Base-by-base conservation (phyloP, 2,113 vertebrate species). In the Dicentrarchus labrax region DNA sequence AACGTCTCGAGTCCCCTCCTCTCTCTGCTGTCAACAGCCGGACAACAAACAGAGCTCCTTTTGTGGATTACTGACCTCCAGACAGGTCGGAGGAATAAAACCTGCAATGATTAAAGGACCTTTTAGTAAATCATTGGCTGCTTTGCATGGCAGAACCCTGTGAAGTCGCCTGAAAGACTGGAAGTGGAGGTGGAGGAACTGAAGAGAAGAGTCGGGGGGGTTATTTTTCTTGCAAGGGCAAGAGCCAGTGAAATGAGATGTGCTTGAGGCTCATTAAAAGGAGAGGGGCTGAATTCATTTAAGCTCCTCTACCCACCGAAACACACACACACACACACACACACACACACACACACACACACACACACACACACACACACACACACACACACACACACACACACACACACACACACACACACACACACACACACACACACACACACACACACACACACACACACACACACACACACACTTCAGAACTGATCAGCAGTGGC, bases 91-190 rank as follows among this genome's bases (percentile, higher is more conserved):
- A 66, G 80, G 68, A 74, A 80, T 82, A 73, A 86, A 85, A 72
- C 62, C 79, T 78, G 77, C 83, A 88, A 89, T 86, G 80, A 89
- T 90, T 88, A 89, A 91, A 86, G 88, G 78, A 72, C 39, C 69
- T 83, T 77, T 88, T 76, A 81, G 88, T 88, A 83, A 91, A 88
- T 91, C 72, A 91, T 87, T 87, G 79, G 59, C 79, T 73, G 72
- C 81, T 91, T 84, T 84, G 72, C 73, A 82, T 77, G 76, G 85
- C 66, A 69, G 76, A 86, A 36, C 72, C 54, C 72, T 88, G 82
- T 86, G 64, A 76, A 85, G 84, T 73, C 24, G 71, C 78, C 76
- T 66, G 78, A 78, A 85, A 78, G 84, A 83, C 77, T 83, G 78
- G 68, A 74, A 72, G 82, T 50, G 73, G 85, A 85, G 80, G 76